These are phyloP conservation scores for Pontoporia blainvillei DNA, from an alignment of 2,113 vertebrate species.

Conservation along the genomic window DNA sequence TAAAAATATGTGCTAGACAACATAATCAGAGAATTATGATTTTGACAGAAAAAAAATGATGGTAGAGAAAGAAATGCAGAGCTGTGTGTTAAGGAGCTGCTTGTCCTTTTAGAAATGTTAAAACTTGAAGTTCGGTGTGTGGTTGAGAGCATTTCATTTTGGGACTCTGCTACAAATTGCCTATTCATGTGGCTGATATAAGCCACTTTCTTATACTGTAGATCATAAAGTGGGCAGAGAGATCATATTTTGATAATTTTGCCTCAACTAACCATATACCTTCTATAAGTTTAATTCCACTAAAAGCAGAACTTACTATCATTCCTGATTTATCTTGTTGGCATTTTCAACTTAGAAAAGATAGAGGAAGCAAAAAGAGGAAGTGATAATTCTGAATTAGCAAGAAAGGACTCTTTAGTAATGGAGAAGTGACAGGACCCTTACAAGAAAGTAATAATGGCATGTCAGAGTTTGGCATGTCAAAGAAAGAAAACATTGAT, in stretches of 20 bases:
- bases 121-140: neutral
- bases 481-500: neutral
- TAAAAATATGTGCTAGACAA: neutral
- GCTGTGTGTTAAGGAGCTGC: neutral
- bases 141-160: conserved; percentile 8
- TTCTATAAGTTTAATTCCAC: conserved; percentile 25
- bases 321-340: conserved; percentile 60
- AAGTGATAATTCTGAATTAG: conserved; percentile 48
- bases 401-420: conserved; percentile 36
- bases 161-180: neutral
- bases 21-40: neutral
- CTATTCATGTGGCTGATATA: neutral
- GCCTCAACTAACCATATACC: neutral
- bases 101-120: neutral
- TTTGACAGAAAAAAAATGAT: neutral
- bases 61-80: neutral
- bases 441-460: neutral
- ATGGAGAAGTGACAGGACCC: conserved; percentile 40
- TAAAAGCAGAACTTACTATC: conserved; percentile 62
- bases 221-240: neutral
- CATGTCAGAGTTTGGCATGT: conserved; percentile 11
- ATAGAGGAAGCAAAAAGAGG: conserved; percentile 67
- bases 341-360: conserved; percentile 55
- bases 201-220: neutral
- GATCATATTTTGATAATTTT: conserved; percentile 14